Evolutionary conservation across 2,797 vertebrate species (phyloP).

Genomic region (Chelon auratus): DNA sequence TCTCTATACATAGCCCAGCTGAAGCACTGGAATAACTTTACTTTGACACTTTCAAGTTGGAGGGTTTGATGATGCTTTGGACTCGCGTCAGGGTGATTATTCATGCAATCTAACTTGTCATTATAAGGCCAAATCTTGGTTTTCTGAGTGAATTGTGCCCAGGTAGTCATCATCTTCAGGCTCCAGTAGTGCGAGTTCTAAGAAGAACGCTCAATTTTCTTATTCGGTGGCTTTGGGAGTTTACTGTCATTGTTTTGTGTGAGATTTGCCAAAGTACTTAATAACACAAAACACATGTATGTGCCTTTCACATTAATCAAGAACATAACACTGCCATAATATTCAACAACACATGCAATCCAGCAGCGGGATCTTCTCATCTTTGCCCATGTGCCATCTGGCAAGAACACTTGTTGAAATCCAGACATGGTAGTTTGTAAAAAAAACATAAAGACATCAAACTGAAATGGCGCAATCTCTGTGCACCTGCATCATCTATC

Average conservation of each 20-base stretch:
- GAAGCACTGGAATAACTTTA: constrained; percentile 79
- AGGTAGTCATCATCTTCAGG: constrained; percentile 29
- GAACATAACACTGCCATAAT: constrained; percentile 35
- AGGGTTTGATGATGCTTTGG: constrained; percentile 71
- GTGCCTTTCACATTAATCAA: constrained; percentile 45
- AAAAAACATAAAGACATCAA: constrained; percentile 58
- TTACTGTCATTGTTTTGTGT: constrained; percentile 48
- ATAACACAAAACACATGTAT: constrained; percentile 54
- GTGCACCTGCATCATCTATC: constrained; percentile 70
- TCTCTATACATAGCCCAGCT: constrained; percentile 72
- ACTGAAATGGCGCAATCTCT: constrained; percentile 52
- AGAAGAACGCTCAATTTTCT: neutral
- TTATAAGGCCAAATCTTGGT: constrained; percentile 35
- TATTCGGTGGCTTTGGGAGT: constrained; percentile 36
- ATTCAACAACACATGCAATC: constrained; percentile 56
- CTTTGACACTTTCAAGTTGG: constrained; percentile 79
- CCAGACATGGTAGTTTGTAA: constrained; percentile 53
- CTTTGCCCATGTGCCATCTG: constrained; percentile 60
- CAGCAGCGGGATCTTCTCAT: constrained; percentile 50
- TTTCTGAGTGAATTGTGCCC: constrained; percentile 34
- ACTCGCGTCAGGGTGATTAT: constrained; percentile 64
- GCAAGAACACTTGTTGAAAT: constrained; percentile 51
- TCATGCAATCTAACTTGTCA: constrained; percentile 63
- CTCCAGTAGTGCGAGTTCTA: constrained; percentile 42
- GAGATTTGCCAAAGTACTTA: constrained; percentile 41